phyloP scores from a whole-genome alignment of 2,797 vertebrate genomes.

The Danionella dracula region DNA sequence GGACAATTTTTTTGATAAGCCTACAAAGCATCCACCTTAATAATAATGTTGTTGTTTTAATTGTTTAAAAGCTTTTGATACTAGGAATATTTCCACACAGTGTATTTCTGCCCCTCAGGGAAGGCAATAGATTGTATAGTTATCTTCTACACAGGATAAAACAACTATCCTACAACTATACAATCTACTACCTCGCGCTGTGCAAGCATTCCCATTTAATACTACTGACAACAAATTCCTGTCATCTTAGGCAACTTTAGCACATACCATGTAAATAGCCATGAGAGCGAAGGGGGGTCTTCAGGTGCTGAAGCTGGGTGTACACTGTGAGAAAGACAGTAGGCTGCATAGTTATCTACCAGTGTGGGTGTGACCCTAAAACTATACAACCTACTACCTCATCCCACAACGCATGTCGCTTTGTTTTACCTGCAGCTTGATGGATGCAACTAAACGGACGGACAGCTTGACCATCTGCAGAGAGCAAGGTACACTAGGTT shows the following conservation, averaged over 20 bases:
- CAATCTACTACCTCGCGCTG: constrained; percentile 99
- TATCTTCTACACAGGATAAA: constrained; percentile 91
- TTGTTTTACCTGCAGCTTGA: constrained; percentile 13
- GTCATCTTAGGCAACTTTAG: not conserved
- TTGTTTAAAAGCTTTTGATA: too few relatives aligned
- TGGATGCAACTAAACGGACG: too few relatives aligned
- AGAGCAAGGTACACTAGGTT: too few relatives aligned
- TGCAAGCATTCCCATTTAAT: constrained; percentile 59
- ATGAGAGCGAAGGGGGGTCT: not conserved
- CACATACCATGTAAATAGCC: not conserved
- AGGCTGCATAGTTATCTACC: constrained; percentile 99
- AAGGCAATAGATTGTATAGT: constrained; percentile 99
- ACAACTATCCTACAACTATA: constrained; percentile 95
- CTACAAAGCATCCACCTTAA: too few relatives aligned
- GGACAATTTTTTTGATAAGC: too few relatives aligned
- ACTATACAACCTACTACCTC: constrained; percentile 99
- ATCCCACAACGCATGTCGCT: constrained; percentile 77
- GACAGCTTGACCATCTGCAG: too few relatives aligned
- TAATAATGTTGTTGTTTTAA: too few relatives aligned
- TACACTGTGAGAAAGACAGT: constrained; percentile 98
- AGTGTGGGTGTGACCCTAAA: constrained; percentile 99
- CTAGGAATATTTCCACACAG: not conserved
- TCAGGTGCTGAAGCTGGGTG: constrained; percentile 14
- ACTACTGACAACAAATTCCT: not conserved
- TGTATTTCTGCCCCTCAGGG: constrained; percentile 76